phyloP scores from a whole-genome alignment of 2,888 invertebrate species.

The Pheosia gnoma region DNA sequence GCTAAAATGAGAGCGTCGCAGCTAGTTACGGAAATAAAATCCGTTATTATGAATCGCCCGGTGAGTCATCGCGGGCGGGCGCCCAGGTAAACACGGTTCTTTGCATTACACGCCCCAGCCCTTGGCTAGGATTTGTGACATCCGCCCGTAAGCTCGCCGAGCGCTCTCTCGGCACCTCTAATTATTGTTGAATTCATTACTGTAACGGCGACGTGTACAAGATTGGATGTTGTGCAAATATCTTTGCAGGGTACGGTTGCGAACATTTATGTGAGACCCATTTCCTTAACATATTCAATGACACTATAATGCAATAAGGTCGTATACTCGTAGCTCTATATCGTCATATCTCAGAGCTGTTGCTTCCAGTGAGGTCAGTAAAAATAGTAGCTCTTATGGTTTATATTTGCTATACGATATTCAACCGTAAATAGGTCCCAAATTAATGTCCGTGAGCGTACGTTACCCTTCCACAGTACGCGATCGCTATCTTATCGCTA shows the following conservation, averaged over 20 bases:
- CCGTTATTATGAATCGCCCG: conserved; percentile 72
- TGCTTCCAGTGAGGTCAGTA: too few species aligned
- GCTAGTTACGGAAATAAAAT: conserved; percentile 80
- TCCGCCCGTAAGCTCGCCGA: conserved; percentile 67
- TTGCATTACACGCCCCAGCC: conserved; percentile 70
- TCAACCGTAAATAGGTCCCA: too few species aligned
- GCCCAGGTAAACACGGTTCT: conserved; percentile 73
- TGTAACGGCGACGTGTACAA: conserved; percentile 52
- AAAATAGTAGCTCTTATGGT: too few species aligned
- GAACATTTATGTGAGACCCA: too few species aligned
- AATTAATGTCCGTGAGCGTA: too few species aligned
- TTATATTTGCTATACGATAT: too few species aligned
- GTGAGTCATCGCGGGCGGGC: conserved; percentile 38
- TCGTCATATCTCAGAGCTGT: too few species aligned
- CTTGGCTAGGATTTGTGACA: conserved; percentile 76
- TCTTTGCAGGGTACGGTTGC: conserved; percentile 34
- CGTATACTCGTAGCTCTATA: too few species aligned
- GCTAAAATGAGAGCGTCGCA: conserved; percentile 75
- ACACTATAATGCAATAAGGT: too few species aligned
- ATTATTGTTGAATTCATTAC: conserved; percentile 67
- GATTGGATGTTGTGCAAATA: conserved; percentile 56
- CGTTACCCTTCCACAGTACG: conserved; percentile 36
- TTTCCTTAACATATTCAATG: too few species aligned
- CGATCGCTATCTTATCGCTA: conserved; percentile 41
- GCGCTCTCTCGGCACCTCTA: conserved; percentile 56